A percentile compares a stretch with the other conserved stretches of the same genome.
These are phyloP conservation scores for Falco peregrinus DNA, from an alignment of 2,797 vertebrate species.

Conservation along the genomic window DNA sequence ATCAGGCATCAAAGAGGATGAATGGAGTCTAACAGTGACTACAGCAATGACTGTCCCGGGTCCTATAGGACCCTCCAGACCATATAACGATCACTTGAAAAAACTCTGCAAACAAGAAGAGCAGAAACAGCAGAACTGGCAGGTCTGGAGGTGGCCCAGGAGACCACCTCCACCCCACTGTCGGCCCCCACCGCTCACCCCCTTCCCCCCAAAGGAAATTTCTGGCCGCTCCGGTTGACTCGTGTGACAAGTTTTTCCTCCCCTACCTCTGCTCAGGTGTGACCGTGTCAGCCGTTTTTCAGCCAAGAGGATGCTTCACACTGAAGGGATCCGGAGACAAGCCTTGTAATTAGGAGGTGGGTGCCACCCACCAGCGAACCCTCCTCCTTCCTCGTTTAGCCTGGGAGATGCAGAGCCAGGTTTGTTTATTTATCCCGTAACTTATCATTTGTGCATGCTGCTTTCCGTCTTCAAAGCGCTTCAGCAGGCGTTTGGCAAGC, in stretches of 20 bases:
- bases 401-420: not conserved
- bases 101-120: not conserved
- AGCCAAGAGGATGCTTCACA: not conserved
- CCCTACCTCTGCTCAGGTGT: not conserved
- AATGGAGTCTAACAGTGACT: not conserved
- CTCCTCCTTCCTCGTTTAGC: not conserved
- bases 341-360: constrained; percentile 14
- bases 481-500: not conserved
- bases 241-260: not conserved
- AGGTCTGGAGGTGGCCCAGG: not conserved
- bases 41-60: not conserved
- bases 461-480: not conserved
- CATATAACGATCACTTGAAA: not conserved
- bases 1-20: not conserved
- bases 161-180: not conserved
- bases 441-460: not conserved
- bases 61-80: not conserved
- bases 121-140: not conserved
- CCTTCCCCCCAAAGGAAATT: not conserved
- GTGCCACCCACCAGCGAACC: not conserved
- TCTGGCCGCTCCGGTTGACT: not conserved
- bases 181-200: not conserved
- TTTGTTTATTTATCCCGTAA: not conserved
- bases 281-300: not conserved
- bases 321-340: not conserved